Evolutionary conservation across 2,797 vertebrate genomes (phyloP).

Genomic region (Schizothorax lantsangensis): DNA sequence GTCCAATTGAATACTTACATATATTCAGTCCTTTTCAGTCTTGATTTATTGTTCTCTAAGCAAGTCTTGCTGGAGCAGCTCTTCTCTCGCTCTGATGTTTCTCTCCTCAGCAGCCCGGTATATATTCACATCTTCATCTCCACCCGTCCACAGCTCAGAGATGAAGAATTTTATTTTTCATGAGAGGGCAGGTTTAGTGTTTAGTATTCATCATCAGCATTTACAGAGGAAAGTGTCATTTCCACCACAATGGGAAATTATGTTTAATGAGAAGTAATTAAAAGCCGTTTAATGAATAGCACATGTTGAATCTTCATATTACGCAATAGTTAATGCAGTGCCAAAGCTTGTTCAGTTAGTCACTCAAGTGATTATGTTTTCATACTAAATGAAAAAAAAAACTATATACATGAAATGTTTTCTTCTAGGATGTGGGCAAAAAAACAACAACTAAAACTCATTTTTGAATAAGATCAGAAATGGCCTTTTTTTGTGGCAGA

Average conservation of each 20-base stretch:
- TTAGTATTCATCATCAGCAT: neutral
- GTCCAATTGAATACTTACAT: neutral
- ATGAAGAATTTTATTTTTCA: neutral
- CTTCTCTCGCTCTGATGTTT: neutral
- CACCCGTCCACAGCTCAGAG: neutral
- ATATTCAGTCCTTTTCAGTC: neutral
- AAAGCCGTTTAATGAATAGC: neutral
- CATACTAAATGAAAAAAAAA: too few relatives aligned
- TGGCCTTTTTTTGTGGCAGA: neutral
- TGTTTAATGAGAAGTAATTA: neutral
- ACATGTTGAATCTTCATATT: neutral
- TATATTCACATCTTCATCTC: neutral
- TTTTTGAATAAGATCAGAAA: too few relatives aligned
- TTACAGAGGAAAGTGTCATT: neutral
- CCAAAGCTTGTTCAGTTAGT: too few relatives aligned
- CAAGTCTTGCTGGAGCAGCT: too few relatives aligned
- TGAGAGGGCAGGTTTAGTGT: neutral
- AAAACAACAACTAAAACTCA: too few relatives aligned
- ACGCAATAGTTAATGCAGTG: neutral
- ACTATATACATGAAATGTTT: too few relatives aligned
- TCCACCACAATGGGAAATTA: neutral
- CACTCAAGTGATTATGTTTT: too few relatives aligned
- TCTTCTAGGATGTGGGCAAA: too few relatives aligned
- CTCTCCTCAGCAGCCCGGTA: neutral
- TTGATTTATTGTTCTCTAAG: too few relatives aligned